Conservation (phyloP, 1,140 invertebrate genomes). For the Bactericera cockerelli region DNA sequence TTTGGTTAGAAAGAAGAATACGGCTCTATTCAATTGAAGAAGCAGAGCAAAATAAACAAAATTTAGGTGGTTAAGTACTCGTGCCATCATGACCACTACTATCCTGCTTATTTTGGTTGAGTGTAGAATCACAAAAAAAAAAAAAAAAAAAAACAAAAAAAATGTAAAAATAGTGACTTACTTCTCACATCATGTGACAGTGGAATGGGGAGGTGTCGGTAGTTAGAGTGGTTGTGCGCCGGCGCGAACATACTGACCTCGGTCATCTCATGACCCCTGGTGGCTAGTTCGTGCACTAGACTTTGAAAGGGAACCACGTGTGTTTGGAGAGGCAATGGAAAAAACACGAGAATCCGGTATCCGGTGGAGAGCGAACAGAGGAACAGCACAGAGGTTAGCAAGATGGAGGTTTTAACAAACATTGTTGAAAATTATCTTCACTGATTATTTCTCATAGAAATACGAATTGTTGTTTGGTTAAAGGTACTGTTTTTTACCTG, state of each 20-base stretch:
- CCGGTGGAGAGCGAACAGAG: too few species aligned
- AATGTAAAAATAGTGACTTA: too few species aligned
- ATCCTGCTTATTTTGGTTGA: not conserved
- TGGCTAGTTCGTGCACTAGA: constrained; percentile 24
- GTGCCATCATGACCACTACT: not conserved
- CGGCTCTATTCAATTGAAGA: too few species aligned
- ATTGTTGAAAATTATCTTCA: too few species aligned
- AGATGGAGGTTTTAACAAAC: too few species aligned
- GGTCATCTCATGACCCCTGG: constrained; percentile 26
- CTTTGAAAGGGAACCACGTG: constrained; percentile 23
- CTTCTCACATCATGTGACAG: not conserved
- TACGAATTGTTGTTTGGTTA: too few species aligned
- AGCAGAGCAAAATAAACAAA: too few species aligned
- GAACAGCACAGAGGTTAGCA: too few species aligned
- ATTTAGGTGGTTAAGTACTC: too few species aligned
- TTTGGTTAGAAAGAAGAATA: too few species aligned
- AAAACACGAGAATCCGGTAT: not conserved
- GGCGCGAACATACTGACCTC: constrained; percentile 4
- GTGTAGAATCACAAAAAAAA: not conserved
- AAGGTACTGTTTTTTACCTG: too few species aligned
- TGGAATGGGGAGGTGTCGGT: not conserved
- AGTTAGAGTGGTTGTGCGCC: not conserved
- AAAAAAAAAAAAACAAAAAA: not conserved
- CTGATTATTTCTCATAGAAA: too few species aligned
- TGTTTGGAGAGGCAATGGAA: not conserved